These are phyloP conservation scores for Mylabris sibirica DNA, from an alignment of 2,888 invertebrate species.

Conservation along the genomic window DNA sequence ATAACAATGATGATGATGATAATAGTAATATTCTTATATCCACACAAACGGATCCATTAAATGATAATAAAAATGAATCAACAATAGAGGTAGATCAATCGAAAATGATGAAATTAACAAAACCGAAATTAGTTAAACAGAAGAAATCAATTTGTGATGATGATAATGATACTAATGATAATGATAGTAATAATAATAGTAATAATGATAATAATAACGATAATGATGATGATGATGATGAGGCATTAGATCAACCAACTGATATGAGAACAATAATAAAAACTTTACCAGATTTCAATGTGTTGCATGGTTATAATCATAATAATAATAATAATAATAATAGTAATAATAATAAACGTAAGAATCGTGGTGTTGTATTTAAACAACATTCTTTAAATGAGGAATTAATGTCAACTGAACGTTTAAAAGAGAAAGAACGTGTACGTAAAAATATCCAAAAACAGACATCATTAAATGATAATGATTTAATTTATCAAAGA, in stretches of 20 bases:
- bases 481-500: slow-evolving; percentile 77
- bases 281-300: slow-evolving; percentile 72
- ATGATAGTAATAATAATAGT: too few species aligned
- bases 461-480: slow-evolving; percentile 89
- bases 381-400: slow-evolving; percentile 90
- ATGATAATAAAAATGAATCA: slow-evolving; percentile 17
- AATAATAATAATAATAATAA: background rate
- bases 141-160: slow-evolving; percentile 76
- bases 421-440: slow-evolving; percentile 82
- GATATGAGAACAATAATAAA: slow-evolving; percentile 74
- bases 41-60: slow-evolving; percentile 27
- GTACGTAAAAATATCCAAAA: slow-evolving; percentile 86
- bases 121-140: slow-evolving; percentile 83
- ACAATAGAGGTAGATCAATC: slow-evolving; percentile 28
- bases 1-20: slow-evolving; percentile 32
- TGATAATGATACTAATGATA: slow-evolving; percentile 70
- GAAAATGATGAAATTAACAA: slow-evolving; percentile 49
- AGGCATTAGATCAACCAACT: slow-evolving; percentile 70
- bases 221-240: slow-evolving; percentile 72
- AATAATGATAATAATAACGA: slow-evolving; percentile 49
- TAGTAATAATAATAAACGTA: slow-evolving; percentile 32
- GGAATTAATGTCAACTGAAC: slow-evolving; percentile 87
- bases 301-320: slow-evolving; percentile 49
- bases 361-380: slow-evolving; percentile 68
- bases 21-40: slow-evolving; percentile 20